Conservation (phyloP, 2,113 vertebrate species). For the Nesoenas mayeri region DNA sequence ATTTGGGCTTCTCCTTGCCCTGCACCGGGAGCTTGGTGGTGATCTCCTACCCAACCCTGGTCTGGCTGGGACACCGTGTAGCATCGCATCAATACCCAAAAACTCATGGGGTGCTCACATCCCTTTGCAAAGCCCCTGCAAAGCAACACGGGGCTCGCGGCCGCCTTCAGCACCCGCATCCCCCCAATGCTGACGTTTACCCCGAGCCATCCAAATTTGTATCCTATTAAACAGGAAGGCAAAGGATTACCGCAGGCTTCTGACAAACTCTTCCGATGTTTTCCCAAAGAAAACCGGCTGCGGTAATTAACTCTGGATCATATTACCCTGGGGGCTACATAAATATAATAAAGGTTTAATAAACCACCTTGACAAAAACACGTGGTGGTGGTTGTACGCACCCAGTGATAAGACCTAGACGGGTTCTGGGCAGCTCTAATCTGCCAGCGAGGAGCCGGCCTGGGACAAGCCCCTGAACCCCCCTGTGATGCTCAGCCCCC, state of each 20-base stretch:
- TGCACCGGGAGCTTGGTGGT: not conserved
- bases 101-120: accelerated
- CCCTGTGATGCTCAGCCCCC: accelerated
- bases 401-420: not conserved
- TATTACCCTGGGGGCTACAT: not conserved
- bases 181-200: too few species aligned
- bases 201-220: too few species aligned
- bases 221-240: too few species aligned
- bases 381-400: not conserved
- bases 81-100: not conserved
- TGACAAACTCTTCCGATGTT: not conserved
- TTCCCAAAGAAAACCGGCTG: not conserved
- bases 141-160: not conserved
- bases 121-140: too few species aligned
- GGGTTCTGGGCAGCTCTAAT: not conserved
- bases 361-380: not conserved
- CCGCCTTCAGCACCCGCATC: not conserved
- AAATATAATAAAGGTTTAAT: not conserved
- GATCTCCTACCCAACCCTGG: not conserved
- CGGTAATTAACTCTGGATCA: not conserved
- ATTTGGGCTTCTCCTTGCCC: not conserved
- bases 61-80: not conserved
- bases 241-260: not conserved
- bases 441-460: not conserved
- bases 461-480: not conserved